Conservation (phyloP, 2,888 invertebrate species). For the Epinotia nisella region DNA sequence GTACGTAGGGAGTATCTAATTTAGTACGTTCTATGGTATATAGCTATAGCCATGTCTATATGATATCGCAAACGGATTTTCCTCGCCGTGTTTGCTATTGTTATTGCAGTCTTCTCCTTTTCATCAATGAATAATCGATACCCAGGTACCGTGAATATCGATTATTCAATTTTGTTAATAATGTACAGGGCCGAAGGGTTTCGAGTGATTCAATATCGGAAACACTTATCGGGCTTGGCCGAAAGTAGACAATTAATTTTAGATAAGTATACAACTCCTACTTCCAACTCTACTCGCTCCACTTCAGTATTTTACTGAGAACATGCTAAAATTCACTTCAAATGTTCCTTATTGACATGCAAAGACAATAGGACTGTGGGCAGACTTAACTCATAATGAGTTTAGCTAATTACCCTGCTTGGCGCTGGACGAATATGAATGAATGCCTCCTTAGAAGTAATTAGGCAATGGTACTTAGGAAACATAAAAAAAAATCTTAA, state of each 20-base stretch:
- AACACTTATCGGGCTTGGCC: not conserved
- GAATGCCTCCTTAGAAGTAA: slow-evolving; percentile 1
- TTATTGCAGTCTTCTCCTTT: not conserved
- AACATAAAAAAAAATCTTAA: not conserved
- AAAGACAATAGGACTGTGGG: not conserved
- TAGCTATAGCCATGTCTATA: too few species aligned
- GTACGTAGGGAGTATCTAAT: not conserved
- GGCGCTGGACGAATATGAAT: not conserved
- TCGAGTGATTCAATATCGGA: slow-evolving; percentile 1
- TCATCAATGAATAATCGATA: slow-evolving; percentile 13
- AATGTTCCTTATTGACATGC: not conserved
- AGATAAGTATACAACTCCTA: not conserved
- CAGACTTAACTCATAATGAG: not conserved
- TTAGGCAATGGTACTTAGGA: not conserved
- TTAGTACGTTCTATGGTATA: not conserved
- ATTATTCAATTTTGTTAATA: slow-evolving; percentile 22
- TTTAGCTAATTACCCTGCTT: not conserved
- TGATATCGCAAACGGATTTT: not conserved
- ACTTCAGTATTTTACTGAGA: not conserved
- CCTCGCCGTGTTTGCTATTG: not conserved
- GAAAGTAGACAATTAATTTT: not conserved
- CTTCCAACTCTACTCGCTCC: not conserved
- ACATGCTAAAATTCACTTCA: not conserved
- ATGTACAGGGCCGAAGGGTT: slow-evolving; percentile 9
- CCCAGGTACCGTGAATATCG: too few species aligned